These are phyloP conservation scores for Thamnophis elegans DNA, from an alignment of 2,797 vertebrate species.

Conservation along the genomic window DNA sequence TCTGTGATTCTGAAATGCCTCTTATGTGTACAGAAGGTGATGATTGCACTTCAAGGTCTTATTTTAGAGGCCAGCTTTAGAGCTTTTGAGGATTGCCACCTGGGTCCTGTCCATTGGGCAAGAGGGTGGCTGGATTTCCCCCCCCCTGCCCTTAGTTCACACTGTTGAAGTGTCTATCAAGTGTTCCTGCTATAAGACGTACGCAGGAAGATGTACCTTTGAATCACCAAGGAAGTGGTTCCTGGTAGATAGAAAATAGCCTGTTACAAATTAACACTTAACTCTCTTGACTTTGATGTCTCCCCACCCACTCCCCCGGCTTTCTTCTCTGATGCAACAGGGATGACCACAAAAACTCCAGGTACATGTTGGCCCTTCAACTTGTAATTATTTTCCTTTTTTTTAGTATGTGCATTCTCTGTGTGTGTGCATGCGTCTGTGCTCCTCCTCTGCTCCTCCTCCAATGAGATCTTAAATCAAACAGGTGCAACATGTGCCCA, in stretches of 20 bases:
- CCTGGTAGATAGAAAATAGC: rapidly evolving
- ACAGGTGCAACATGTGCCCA: no score
- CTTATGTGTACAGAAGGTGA: not conserved
- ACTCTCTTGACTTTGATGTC: not conserved
- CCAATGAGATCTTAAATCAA: not conserved
- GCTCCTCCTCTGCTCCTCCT: not conserved
- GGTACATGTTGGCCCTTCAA: conserved; percentile 1
- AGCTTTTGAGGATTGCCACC: not conserved
- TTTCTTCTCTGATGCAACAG: conserved; percentile 33
- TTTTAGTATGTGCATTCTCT: not conserved
- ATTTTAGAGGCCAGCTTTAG: not conserved
- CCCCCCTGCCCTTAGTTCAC: not conserved
- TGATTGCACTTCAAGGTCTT: not conserved
- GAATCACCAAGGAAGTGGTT: not conserved
- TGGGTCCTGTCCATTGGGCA: not conserved
- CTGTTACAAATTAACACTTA: rapidly evolving
- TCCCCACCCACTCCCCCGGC: not conserved
- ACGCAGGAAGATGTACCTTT: not conserved
- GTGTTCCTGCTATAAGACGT: not conserved
- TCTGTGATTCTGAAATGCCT: not conserved
- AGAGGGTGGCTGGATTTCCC: not conserved
- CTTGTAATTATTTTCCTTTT: not conserved
- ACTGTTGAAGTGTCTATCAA: not conserved
- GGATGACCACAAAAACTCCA: conserved; percentile 49
- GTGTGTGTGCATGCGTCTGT: no score